Evolutionary conservation across 2,888 invertebrate genomes (phyloP).

Genomic region (Lapara coniferarum): DNA sequence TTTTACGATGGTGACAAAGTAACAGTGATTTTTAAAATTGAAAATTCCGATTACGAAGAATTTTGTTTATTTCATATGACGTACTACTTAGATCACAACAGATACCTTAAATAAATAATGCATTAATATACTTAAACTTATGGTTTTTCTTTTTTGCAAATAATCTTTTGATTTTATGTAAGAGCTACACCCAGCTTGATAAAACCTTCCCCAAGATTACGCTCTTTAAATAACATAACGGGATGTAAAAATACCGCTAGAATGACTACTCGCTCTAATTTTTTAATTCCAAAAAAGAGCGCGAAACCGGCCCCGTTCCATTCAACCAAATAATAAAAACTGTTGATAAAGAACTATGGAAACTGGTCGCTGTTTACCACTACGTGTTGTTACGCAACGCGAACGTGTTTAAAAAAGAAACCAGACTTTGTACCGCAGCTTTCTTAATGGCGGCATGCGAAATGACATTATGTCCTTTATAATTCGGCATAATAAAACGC

Average conservation of each 20-base stretch:
- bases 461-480: slow-evolving; percentile 31
- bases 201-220: neutral
- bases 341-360: slow-evolving; percentile 35
- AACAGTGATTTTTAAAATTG: slow-evolving; percentile 1
- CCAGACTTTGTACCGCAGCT: slow-evolving; percentile 49
- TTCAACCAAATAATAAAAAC: slow-evolving; percentile 33
- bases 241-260: neutral
- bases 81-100: neutral
- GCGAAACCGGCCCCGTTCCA: slow-evolving; percentile 31
- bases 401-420: slow-evolving; percentile 59
- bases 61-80: neutral
- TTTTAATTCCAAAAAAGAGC: slow-evolving; percentile 28
- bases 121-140: neutral
- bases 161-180: too few species aligned
- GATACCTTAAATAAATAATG: too few species aligned
- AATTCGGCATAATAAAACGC: slow-evolving; percentile 25
- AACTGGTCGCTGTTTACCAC: slow-evolving; percentile 38
- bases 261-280: slow-evolving; percentile 3
- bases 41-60: neutral
- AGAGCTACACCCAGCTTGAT: neutral
- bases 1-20: neutral
- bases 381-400: slow-evolving; percentile 60
- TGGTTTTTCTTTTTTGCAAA: too few species aligned
- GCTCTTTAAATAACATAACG: neutral
- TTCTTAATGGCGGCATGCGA: slow-evolving; percentile 22